phyloP scores from a whole-genome alignment of 1,140 invertebrate species.

The Armadillidium nasatum region DNA sequence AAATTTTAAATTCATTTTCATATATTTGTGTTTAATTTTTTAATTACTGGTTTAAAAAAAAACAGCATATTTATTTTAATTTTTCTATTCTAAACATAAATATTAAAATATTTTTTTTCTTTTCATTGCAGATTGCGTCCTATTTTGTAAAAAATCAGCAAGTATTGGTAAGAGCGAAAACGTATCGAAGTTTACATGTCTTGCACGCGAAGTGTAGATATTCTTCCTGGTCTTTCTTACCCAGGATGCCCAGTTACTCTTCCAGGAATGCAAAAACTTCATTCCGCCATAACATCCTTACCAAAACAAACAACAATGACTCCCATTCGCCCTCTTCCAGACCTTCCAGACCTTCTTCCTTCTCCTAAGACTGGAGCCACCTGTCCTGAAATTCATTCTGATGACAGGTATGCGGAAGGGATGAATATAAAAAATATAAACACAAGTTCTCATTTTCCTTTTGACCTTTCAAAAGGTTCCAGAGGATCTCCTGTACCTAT shows the following conservation, averaged over 20 bases:
- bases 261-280: background rate
- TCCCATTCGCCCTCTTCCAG: background rate
- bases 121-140: background rate
- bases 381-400: conserved; percentile 20
- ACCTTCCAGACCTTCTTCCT: conserved; percentile 23
- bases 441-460: background rate
- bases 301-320: conserved; percentile 2
- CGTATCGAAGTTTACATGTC: background rate
- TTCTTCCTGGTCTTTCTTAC: background rate
- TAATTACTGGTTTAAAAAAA: background rate
- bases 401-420: background rate
- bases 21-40: background rate
- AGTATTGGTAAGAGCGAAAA: background rate
- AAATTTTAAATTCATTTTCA: background rate
- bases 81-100: background rate
- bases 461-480: conserved; percentile 1
- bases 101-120: background rate
- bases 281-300: background rate
- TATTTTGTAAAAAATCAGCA: background rate
- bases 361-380: conserved; percentile 24
- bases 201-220: background rate
- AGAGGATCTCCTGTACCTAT: background rate
- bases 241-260: background rate
- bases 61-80: background rate
- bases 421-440: background rate